Evolutionary conservation across 1,140 invertebrate genomes (phyloP).

Genomic region (Drosophila sproati): DNA sequence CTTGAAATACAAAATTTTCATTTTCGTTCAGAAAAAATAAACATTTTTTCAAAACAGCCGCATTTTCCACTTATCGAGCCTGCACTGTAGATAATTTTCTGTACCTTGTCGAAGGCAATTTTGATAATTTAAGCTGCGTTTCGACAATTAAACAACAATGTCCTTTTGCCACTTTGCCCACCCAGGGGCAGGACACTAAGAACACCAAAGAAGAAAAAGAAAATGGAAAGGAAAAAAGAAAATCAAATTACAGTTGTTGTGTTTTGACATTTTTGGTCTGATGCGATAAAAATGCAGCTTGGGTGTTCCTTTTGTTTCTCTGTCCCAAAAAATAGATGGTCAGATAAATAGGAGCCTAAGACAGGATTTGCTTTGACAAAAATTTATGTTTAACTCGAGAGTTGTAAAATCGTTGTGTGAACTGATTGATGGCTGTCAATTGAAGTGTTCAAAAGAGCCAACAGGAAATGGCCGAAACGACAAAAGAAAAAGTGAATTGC

Average conservation of each 20-base stretch:
- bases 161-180: constrained; percentile 14
- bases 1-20: too few relatives aligned
- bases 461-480: constrained; percentile 39
- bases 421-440: constrained; percentile 24
- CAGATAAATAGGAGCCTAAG: constrained; percentile 15
- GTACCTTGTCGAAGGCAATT: background rate
- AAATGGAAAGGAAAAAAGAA: background rate
- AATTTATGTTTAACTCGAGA: constrained; percentile 24
- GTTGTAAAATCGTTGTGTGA: constrained; percentile 24
- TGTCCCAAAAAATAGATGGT: constrained; percentile 3
- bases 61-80: too few relatives aligned
- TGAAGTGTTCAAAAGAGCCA: constrained; percentile 18
- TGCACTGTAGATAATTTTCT: too few relatives aligned
- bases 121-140: background rate
- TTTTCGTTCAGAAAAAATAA: too few relatives aligned
- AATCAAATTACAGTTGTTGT: constrained; percentile 35
- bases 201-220: background rate
- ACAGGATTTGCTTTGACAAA: constrained; percentile 53
- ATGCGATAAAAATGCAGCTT: constrained; percentile 48
- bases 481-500: too few relatives aligned
- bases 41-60: too few relatives aligned
- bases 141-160: constrained; percentile 3
- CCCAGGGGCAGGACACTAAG: background rate
- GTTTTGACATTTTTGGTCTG: constrained; percentile 67
- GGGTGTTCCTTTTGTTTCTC: constrained; percentile 66